Base-by-base conservation (phyloP, 2,888 invertebrate genomes). In the Epistrophe grossulariae region DNA sequence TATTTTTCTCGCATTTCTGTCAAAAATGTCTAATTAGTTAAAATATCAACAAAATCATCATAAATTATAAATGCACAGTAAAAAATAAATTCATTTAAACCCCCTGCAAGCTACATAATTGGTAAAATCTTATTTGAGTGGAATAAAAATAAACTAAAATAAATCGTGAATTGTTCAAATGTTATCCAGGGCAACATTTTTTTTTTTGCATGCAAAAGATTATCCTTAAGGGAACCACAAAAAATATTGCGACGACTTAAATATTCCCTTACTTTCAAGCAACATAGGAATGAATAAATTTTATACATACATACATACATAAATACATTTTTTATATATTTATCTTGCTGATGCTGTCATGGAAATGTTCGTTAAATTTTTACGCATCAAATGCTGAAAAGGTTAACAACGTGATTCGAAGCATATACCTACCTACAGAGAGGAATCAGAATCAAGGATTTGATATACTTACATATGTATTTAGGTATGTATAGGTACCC, bases 331-430 rank as follows among this genome's bases (percentile, higher is more conserved):
- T 24, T 24, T 24, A 24, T 24, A 17, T 31, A 35, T 48, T 11
- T 35, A 35, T 45, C 11, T 59, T 24, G 10, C 52, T n/a, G n/a
- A n/a, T 31, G 60, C 55, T 81, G 74, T 76, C 82, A 82, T 70
- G 82, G 76, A 60, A 79, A 79, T 60, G 79, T 87, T 87, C 85
- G 79, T 87, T 87, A 87, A 87, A 87, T 82, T 82, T 82, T 71
- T 79, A 87, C 76, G 85, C 85, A 79, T 82, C 82, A 62, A 45
- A 74, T 73, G 48, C 48, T 62, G 70, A 73, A 66, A 73, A 85
- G 84, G 80, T 70, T 77, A 55, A 57, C 74, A 79, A 43, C 60
- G 28, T 48, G 59, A 55, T 43, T 35, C 15, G 19, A 35, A 50
- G 68, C 68, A 50, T 35, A 24, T 24, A 24, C 24, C 24, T 24